Conservation (phyloP, 2,888 invertebrate genomes). For the Tortricodes alternella region DNA sequence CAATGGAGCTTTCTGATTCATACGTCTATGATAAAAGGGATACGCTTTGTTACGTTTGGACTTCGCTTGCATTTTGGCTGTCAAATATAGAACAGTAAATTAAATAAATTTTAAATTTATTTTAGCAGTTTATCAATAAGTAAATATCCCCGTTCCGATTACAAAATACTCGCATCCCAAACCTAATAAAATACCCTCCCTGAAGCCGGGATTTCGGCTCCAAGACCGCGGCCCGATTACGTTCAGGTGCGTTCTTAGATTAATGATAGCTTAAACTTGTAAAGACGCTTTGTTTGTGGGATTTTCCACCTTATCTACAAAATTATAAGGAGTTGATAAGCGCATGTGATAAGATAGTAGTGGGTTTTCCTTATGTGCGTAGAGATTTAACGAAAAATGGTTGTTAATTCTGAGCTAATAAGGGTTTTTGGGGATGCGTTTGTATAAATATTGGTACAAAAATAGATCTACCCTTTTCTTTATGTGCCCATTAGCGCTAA, state of each 20-base stretch:
- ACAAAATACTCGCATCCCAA: constrained; percentile 1
- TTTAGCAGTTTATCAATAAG: background rate
- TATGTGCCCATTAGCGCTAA: too few relatives aligned
- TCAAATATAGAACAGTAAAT: too few relatives aligned
- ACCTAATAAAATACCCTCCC: background rate
- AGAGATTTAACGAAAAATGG: background rate
- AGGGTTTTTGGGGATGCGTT: background rate
- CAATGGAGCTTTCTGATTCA: too few relatives aligned
- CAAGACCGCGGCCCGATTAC: constrained; percentile 19
- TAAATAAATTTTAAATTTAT: too few relatives aligned
- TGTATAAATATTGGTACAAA: background rate
- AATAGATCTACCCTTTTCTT: background rate
- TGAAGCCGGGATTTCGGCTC: constrained; percentile 17
- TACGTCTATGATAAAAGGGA: too few relatives aligned
- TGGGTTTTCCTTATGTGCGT: background rate
- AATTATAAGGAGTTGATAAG: background rate
- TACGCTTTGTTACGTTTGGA: too few relatives aligned
- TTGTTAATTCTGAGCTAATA: background rate
- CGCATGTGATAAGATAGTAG: too few relatives aligned
- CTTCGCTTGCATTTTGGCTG: too few relatives aligned
- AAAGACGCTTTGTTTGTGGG: background rate
- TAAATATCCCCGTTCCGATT: constrained; percentile 5
- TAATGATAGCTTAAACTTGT: constrained; percentile 10
- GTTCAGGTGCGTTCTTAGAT: constrained; percentile 23
- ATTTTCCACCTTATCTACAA: background rate